Conservation (phyloP, 2,113 vertebrate species). For the Sclerurus mexicanus region DNA sequence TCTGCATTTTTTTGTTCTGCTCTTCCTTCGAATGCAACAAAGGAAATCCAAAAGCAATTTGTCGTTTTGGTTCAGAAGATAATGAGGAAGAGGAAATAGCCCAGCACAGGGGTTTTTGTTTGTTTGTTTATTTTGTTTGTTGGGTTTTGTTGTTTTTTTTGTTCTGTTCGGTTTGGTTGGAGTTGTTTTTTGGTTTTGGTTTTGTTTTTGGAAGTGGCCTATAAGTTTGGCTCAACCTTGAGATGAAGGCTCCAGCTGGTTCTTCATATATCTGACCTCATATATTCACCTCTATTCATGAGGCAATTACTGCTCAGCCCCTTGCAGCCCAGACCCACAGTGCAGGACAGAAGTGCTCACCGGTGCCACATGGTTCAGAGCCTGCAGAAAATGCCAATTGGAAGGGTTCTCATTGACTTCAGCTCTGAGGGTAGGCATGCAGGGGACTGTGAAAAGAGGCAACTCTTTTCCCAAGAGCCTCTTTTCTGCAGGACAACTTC, state of each 20-base stretch:
- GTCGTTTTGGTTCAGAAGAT: neutral
- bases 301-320: neutral
- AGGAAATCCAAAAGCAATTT: neutral
- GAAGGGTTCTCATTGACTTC: neutral
- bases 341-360: neutral
- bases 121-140: too few relatives aligned
- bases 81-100: neutral
- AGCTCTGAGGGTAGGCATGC: neutral
- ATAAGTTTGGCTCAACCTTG: neutral
- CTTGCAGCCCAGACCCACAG: rapidly evolving
- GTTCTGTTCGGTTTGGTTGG: too few relatives aligned
- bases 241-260: rapidly evolving
- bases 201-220: neutral
- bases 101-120: neutral
- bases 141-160: too few relatives aligned
- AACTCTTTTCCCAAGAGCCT: neutral
- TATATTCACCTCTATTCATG: neutral
- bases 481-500: neutral
- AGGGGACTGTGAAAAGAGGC: neutral
- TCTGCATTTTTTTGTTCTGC: neutral
- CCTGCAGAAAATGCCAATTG: neutral
- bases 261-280: neutral
- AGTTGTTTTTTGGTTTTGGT: neutral
- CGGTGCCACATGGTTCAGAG: neutral
- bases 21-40: neutral